Conservation (phyloP, 2,113 vertebrate genomes). For the Capra hircus region DNA sequence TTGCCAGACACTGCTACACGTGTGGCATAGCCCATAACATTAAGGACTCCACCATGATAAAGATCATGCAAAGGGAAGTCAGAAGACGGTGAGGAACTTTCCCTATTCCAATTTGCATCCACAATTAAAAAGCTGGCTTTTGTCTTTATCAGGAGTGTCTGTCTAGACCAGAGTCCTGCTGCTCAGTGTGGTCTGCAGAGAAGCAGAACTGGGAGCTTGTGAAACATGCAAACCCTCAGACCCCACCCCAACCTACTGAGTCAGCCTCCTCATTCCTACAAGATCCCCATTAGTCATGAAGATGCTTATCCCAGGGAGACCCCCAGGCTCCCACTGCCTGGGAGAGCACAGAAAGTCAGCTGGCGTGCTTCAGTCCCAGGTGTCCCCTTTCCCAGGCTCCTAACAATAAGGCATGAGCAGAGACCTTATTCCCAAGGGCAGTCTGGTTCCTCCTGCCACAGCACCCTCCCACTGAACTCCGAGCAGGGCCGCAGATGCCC, state of each 20-base stretch:
- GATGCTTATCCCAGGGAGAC: neutral
- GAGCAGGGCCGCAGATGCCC: accelerated
- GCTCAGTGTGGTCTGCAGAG: neutral
- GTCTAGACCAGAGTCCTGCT: neutral
- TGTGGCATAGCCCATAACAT: too few species aligned
- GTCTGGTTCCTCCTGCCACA: too few species aligned
- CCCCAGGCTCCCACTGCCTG: too few species aligned
- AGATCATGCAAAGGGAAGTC: neutral
- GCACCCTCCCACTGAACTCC: neutral
- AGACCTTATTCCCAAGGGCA: neutral
- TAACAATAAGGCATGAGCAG: accelerated
- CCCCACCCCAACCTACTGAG: neutral
- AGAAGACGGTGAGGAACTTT: neutral
- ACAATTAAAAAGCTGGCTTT: neutral
- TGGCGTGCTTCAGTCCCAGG: neutral
- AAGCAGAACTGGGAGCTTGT: neutral
- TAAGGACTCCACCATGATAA: neutral
- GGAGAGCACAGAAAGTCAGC: neutral
- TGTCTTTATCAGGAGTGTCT: neutral
- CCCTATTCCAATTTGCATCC: neutral
- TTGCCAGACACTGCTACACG: neutral
- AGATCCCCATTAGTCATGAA: neutral
- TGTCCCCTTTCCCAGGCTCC: neutral
- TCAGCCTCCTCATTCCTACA: neutral
- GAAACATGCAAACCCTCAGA: neutral